Percentiles rank a stretch among this genome's conserved stretches.
phyloP scores from a whole-genome alignment of 2,797 vertebrate genomes.

The Coluber constrictor region DNA sequence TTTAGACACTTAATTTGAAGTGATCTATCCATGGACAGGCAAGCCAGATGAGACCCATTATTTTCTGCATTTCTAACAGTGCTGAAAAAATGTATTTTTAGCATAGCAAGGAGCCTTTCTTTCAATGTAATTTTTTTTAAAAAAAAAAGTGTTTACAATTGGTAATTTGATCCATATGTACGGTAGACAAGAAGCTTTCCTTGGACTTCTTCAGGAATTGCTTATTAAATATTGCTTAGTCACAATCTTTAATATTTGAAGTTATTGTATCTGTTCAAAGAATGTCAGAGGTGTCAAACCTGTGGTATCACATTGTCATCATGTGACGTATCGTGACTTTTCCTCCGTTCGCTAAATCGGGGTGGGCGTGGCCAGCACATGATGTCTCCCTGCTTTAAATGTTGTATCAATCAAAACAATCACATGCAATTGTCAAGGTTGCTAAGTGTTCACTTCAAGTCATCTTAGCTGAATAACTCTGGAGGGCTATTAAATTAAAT shows the following conservation, averaged over 20 bases:
- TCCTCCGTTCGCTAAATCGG: no score
- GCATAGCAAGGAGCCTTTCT: not conserved
- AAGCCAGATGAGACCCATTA: not conserved
- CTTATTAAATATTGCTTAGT: no score
- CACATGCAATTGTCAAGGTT: not conserved
- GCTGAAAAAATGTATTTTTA: not conserved
- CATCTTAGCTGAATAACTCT: not conserved
- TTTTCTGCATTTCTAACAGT: not conserved
- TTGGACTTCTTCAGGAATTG: not conserved
- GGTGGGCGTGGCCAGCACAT: no score
- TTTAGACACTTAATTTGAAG: constrained; percentile 3
- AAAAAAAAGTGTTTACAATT: not conserved
- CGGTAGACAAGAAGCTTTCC: not conserved
- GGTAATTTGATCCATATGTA: not conserved
- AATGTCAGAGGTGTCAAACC: not conserved
- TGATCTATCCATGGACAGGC: accelerated
- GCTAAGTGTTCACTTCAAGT: not conserved
- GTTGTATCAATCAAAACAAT: not conserved
- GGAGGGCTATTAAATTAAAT: not conserved
- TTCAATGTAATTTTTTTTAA: not conserved
- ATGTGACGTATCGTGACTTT: no score
- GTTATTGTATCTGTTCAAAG: not conserved
- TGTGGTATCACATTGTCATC: no score
- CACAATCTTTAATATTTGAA: not conserved
- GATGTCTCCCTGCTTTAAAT: not conserved